Conservation (phyloP, 2,113 vertebrate genomes). For the Oreotrochilus melanogaster region DNA sequence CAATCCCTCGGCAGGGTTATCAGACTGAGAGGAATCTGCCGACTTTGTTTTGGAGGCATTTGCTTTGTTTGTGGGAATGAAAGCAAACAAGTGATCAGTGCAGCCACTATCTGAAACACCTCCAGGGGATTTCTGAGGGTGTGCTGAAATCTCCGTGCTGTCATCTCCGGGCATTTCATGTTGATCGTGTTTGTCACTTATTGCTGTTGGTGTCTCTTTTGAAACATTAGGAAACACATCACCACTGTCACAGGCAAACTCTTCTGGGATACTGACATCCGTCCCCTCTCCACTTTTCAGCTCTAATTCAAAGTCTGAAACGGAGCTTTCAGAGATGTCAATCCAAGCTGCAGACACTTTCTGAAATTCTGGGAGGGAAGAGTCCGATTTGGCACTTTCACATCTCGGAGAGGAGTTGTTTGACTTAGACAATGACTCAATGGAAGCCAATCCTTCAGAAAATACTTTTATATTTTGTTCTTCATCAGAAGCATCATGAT, state of each 20-base stretch:
- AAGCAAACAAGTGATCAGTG: background rate
- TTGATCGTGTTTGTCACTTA: background rate
- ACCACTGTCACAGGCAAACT: background rate
- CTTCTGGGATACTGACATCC: constrained; percentile 25
- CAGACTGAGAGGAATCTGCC: background rate
- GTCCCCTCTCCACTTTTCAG: constrained; percentile 1
- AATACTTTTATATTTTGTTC: background rate
- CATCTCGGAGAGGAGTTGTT: background rate
- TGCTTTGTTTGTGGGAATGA: background rate
- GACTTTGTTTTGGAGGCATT: background rate
- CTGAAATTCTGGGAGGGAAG: constrained; percentile 67
- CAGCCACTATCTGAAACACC: background rate
- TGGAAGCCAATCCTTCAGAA: background rate
- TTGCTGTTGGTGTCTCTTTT: background rate
- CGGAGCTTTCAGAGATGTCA: constrained; percentile 35
- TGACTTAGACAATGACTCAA: background rate
- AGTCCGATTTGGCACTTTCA: background rate
- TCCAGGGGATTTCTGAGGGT: background rate
- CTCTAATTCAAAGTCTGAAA: constrained; percentile 46
- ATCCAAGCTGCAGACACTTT: constrained; percentile 60
- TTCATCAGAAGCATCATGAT: background rate
- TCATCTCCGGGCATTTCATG: background rate
- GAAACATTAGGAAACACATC: background rate
- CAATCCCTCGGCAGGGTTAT: background rate
- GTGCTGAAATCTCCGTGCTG: background rate